Conservation (phyloP, 2,888 invertebrate genomes). For the Druceiella hillmani region DNA sequence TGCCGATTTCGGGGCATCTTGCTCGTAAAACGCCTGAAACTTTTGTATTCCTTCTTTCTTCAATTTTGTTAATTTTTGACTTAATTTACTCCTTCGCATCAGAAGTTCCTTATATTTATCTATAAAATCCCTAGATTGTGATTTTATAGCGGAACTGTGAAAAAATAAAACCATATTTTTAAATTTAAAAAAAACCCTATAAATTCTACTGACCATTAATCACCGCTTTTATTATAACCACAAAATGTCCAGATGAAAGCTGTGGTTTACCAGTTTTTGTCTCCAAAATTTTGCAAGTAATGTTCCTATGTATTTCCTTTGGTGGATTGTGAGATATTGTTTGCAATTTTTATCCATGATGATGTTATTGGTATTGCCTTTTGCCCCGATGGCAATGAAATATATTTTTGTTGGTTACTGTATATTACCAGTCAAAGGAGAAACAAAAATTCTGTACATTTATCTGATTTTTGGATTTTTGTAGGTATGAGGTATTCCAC, state of each 20-base stretch:
- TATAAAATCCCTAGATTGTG: background rate
- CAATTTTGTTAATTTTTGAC: background rate
- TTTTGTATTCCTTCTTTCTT: too few relatives aligned
- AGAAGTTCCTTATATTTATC: background rate
- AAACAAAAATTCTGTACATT: background rate
- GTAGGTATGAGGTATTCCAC: constrained; percentile 7
- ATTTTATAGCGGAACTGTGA: too few relatives aligned
- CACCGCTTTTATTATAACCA: background rate
- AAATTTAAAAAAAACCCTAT: too few relatives aligned
- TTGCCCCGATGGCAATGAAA: background rate
- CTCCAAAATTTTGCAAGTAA: too few relatives aligned
- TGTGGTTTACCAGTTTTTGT: background rate
- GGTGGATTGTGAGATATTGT: constrained; percentile 8
- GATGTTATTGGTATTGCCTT: constrained; percentile 8
- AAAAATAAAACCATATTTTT: too few relatives aligned
- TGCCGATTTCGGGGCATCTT: background rate
- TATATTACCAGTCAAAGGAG: constrained; percentile 5
- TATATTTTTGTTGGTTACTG: constrained; percentile 6
- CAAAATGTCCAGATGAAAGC: background rate
- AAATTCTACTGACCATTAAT: background rate
- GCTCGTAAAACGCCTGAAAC: too few relatives aligned
- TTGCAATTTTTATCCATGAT: constrained; percentile 4
- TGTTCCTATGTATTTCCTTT: constrained; percentile 4
- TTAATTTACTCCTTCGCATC: background rate
- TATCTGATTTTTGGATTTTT: constrained; percentile 4